These are phyloP conservation scores for Poecilia gillii DNA, from an alignment of 2,797 vertebrate genomes.

Conservation along the genomic window DNA sequence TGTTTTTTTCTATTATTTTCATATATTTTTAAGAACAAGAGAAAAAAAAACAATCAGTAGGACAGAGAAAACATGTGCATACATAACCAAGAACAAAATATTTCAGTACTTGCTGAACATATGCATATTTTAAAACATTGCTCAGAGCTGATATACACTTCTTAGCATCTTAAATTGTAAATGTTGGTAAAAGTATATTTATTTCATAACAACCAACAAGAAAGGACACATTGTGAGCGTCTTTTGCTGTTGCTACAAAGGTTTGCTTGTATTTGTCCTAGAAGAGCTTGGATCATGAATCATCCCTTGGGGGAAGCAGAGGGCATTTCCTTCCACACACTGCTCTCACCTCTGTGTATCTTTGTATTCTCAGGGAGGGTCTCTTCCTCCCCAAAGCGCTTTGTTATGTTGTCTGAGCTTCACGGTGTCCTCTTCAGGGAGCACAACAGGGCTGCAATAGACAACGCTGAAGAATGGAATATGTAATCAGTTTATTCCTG, in stretches of 20 bases:
- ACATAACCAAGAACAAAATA: no score
- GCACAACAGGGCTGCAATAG: conserved; percentile 14
- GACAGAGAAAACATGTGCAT: no score
- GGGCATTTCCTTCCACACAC: conserved; percentile 64
- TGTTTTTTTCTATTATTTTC: no score
- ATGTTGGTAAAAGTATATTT: neutral
- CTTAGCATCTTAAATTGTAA: neutral
- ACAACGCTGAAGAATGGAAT: conserved; percentile 10
- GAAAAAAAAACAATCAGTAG: no score
- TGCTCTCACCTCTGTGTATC: conserved; percentile 44
- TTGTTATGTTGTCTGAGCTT: conserved; percentile 60
- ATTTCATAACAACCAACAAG: neutral
- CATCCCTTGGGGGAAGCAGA: conserved; percentile 35
- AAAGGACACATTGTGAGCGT: neutral
- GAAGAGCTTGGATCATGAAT: conserved; percentile 39
- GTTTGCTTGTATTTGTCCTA: conserved; percentile 5
- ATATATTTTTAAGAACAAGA: no score
- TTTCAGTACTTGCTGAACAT: neutral
- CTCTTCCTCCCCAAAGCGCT: conserved; percentile 63
- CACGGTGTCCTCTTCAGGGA: conserved; percentile 45
- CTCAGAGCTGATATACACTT: neutral
- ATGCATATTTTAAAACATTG: neutral
- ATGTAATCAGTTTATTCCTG: conserved; percentile 5
- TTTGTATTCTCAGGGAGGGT: conserved; percentile 69
- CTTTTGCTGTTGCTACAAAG: neutral